Evolutionary conservation across 2,113 vertebrate species (phyloP).

Genomic region (Macrotus californicus): DNA sequence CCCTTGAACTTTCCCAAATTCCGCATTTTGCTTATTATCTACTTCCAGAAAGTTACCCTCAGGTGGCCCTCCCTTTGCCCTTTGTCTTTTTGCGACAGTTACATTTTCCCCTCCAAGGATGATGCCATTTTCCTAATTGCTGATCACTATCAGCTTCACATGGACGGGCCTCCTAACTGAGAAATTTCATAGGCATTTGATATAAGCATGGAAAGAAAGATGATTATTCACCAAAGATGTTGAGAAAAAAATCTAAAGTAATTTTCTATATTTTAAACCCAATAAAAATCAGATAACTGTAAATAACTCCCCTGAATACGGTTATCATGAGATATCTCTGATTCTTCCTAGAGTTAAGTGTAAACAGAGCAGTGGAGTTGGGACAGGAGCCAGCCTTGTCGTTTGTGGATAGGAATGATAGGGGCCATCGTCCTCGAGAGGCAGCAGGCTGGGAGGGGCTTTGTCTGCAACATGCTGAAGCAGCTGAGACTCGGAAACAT

Average conservation of each 20-base stretch:
- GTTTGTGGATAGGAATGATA: neutral
- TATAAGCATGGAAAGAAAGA: neutral
- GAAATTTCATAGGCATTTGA: neutral
- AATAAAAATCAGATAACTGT: slow-evolving; percentile 20
- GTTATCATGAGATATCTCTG: slow-evolving; percentile 33
- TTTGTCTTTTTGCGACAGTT: neutral
- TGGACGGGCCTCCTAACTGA: neutral
- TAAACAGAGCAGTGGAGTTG: slow-evolving; percentile 2
- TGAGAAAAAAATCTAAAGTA: neutral
- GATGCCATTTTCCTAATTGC: neutral
- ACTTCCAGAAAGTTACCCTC: neutral
- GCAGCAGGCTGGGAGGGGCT: neutral
- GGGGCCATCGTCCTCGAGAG: neutral
- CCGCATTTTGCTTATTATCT: neutral
- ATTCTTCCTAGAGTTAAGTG: slow-evolving; percentile 47
- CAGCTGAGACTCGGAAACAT: neutral
- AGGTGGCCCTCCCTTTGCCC: neutral
- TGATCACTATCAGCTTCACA: neutral
- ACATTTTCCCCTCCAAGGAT: slow-evolving; percentile 14
- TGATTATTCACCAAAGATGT: neutral
- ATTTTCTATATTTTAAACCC: slow-evolving; percentile 14
- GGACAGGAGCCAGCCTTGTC: neutral
- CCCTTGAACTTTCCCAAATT: neutral
- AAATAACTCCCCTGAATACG: slow-evolving; percentile 10
- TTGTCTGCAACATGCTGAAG: neutral